Conservation (phyloP, 2,113 vertebrate species). For the Hyperopisus bebe region DNA sequence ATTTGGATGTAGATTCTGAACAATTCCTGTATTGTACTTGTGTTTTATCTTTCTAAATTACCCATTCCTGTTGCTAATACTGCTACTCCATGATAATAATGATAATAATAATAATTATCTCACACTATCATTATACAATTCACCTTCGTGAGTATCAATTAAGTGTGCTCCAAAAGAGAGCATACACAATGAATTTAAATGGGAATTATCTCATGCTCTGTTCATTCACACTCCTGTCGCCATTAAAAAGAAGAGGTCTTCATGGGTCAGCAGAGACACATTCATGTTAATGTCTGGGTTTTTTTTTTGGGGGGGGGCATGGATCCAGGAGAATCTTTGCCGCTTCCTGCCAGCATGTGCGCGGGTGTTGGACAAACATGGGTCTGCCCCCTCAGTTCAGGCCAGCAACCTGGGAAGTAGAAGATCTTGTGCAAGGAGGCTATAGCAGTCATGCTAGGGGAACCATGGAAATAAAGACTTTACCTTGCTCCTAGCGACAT, state of each 20-base stretch:
- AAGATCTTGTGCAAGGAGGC: slow-evolving; percentile 21
- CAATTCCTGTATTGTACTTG: not conserved
- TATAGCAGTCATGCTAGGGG: slow-evolving; percentile 24
- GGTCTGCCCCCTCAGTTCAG: slow-evolving; percentile 20
- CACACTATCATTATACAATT: slow-evolving; percentile 13
- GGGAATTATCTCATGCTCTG: slow-evolving; percentile 59
- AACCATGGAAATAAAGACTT: slow-evolving; percentile 16
- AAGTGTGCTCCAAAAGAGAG: slow-evolving; percentile 47
- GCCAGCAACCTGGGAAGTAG: slow-evolving; percentile 23
- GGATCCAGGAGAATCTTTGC: slow-evolving; percentile 16
- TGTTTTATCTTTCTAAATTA: not conserved
- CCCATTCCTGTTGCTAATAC: not conserved
- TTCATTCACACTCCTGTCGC: slow-evolving; percentile 55
- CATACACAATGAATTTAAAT: slow-evolving; percentile 60
- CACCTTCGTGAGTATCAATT: slow-evolving; percentile 20
- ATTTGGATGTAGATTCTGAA: not conserved
- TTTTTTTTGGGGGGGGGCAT: slow-evolving; percentile 9
- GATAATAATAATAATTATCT: slow-evolving; percentile 12
- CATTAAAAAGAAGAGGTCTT: slow-evolving; percentile 54
- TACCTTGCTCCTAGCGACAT: slow-evolving; percentile 17
- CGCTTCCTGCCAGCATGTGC: slow-evolving; percentile 22
- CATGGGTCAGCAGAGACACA: slow-evolving; percentile 53
- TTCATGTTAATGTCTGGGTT: slow-evolving; percentile 31
- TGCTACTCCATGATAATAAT: not conserved
- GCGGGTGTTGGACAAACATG: slow-evolving; percentile 25